Base-by-base conservation (phyloP, 2,888 invertebrate species). In the Heliconius hortense region DNA sequence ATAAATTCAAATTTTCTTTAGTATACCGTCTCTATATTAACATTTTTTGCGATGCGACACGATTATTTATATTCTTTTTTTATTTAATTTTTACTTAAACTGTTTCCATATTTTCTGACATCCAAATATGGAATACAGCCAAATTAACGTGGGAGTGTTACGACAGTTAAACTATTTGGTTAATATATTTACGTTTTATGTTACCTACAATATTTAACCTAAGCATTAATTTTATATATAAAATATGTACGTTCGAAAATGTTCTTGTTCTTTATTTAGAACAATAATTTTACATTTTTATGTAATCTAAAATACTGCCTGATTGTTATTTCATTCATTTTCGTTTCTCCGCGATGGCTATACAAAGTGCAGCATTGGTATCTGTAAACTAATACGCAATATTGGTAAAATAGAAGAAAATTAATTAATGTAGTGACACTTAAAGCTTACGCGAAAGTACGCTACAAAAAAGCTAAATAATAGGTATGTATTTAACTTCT, bases 101-200 rank as follows among this genome's bases (percentile, higher is more conserved):
- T 0, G 18, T 53, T 48, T 68, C n/a, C 13, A 56, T 24, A 31
- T 7, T 24, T 31, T 69, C 24, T 69, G 0, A 56, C 4, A 28
- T 56, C 31, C 31, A 56, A 35, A 15, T 69, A 69, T 56, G 31
- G 69, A 56, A 31, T 8, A 66, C 24, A 43, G 24, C 7, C 8
- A 66, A 39, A 39, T 43, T 43, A 24, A 56, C 56, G 56, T 69
- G 69, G 56, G 69, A 56, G 31, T 31, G 31, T 31, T 31, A 11
- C 2, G 56, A 69, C n/a, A 56, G 31, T 69, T 24, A 56, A 31
- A 56, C n/a, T 56, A 56, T 69, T 69, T 69, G 69, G 31, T 31
- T 31, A 69, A n/a, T 56, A 31, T 35, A 31, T 48, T 68, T 28
- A 53, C 48, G 28, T 28, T 53, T 53, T 31, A 28, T 53, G 15